These are phyloP conservation scores for Caenorhabditis latens DNA, from an alignment of 1,140 invertebrate genomes.

Conservation along the genomic window DNA sequence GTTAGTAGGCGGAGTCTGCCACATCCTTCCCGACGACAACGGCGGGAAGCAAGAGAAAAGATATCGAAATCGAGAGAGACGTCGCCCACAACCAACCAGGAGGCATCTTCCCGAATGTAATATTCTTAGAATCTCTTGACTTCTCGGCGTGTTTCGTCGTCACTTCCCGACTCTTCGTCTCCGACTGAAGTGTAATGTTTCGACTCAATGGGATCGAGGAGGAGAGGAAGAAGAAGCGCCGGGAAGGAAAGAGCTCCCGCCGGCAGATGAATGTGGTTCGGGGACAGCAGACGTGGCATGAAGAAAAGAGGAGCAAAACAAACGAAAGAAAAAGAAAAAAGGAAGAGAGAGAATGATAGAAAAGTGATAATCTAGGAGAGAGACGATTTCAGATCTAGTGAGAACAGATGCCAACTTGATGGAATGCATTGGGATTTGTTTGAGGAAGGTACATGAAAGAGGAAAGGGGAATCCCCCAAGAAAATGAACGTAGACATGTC, in stretches of 20 bases:
- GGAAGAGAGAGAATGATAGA: slow-evolving; percentile 15
- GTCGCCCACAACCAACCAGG: slow-evolving; percentile 47
- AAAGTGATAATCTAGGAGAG: neutral
- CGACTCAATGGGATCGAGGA: slow-evolving; percentile 13
- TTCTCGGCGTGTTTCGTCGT: slow-evolving; percentile 30
- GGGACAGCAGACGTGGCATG: slow-evolving; percentile 46
- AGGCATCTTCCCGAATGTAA: slow-evolving; percentile 47
- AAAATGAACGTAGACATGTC: neutral
- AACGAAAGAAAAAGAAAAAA: slow-evolving; percentile 1
- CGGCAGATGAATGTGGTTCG: slow-evolving; percentile 45
- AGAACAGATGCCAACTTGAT: slow-evolving; percentile 44
- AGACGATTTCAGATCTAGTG: slow-evolving; percentile 21
- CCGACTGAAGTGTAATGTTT: slow-evolving; percentile 38
- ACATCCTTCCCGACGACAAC: slow-evolving; percentile 47
- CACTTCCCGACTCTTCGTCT: slow-evolving; percentile 20
- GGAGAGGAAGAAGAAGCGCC: neutral
- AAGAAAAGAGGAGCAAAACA: slow-evolving; percentile 41
- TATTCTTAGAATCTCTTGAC: slow-evolving; percentile 52
- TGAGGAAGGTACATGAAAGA: neutral
- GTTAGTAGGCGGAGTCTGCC: slow-evolving; percentile 44
- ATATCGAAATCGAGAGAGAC: slow-evolving; percentile 35
- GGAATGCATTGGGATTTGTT: neutral
- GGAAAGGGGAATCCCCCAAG: neutral
- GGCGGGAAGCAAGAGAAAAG: neutral
- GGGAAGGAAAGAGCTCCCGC: slow-evolving; percentile 22